Percentiles rank a stretch among this genome's conserved stretches.
Evolutionary conservation across 2,888 invertebrate genomes (phyloP).

Genomic region (Drosophila stalkeri): DNA sequence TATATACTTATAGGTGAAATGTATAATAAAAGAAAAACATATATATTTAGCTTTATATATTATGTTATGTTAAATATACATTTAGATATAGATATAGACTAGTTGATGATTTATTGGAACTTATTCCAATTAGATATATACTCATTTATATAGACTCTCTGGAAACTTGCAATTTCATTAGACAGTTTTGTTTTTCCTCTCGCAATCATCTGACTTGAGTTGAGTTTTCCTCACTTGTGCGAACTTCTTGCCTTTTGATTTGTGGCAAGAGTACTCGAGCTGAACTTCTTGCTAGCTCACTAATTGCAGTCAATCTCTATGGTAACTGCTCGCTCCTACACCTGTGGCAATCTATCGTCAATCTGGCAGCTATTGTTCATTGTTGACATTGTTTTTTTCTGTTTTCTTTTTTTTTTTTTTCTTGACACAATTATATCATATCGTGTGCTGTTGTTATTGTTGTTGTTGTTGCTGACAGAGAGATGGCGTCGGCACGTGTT

Average conservation of each 20-base stretch:
- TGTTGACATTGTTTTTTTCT: slow-evolving; percentile 70
- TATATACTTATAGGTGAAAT: neutral
- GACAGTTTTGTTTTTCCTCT: neutral
- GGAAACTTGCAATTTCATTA: neutral
- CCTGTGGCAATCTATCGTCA: slow-evolving; percentile 21
- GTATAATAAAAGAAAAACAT: neutral
- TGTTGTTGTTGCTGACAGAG: slow-evolving; percentile 11
- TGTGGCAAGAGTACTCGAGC: neutral
- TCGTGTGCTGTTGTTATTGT: slow-evolving; percentile 17
- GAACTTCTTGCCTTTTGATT: neutral
- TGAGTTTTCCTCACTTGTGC: neutral
- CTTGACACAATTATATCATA: slow-evolving; percentile 77
- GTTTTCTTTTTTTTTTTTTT: slow-evolving; percentile 27
- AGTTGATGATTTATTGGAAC: neutral
- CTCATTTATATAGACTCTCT: neutral
- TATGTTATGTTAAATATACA: neutral
- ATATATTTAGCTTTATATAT: neutral
- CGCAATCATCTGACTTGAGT: neutral
- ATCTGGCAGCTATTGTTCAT: slow-evolving; percentile 58
- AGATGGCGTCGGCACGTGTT: slow-evolving; percentile 6
- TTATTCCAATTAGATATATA: neutral
- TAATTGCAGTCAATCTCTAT: slow-evolving; percentile 61
- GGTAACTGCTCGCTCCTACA: slow-evolving; percentile 23
- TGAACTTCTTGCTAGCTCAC: slow-evolving; percentile 36
- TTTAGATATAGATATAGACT: neutral